Conservation (phyloP, 2,113 vertebrate species). For the Cnemophilus loriae region DNA sequence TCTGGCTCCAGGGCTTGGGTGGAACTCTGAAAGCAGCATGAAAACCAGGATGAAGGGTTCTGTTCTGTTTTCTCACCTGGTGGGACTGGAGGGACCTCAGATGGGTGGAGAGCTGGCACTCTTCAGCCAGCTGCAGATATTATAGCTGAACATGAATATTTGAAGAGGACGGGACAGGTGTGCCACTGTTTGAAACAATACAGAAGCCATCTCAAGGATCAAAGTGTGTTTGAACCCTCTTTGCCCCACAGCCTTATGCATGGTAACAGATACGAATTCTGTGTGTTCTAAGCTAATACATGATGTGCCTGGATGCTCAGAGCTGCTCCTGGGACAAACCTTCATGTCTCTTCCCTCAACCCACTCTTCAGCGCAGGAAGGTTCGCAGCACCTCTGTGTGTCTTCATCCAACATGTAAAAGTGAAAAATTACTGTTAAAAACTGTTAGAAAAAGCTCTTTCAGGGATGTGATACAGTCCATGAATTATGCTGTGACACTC, state of each 20-base stretch:
- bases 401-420: not conserved
- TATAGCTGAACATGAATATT: not conserved
- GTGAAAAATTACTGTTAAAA: not conserved
- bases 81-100: not conserved
- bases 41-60: not conserved
- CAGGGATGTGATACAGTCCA: not conserved
- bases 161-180: not conserved
- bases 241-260: not conserved
- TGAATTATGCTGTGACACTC: not conserved
- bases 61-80: not conserved
- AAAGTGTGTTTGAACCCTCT: not conserved
- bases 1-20: not conserved
- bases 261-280: rapidly evolving
- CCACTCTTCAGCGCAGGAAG: not conserved
- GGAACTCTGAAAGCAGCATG: not conserved
- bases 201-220: not conserved
- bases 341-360: not conserved
- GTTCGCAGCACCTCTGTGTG: not conserved
- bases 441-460: not conserved
- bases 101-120: not conserved
- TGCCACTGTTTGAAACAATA: not conserved
- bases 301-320: not conserved
- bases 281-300: not conserved
- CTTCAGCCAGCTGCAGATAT: not conserved
- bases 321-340: not conserved